Evolutionary conservation across 1,140 invertebrate genomes (phyloP).

Genomic region (Pseudomyrmex gracilis): DNA sequence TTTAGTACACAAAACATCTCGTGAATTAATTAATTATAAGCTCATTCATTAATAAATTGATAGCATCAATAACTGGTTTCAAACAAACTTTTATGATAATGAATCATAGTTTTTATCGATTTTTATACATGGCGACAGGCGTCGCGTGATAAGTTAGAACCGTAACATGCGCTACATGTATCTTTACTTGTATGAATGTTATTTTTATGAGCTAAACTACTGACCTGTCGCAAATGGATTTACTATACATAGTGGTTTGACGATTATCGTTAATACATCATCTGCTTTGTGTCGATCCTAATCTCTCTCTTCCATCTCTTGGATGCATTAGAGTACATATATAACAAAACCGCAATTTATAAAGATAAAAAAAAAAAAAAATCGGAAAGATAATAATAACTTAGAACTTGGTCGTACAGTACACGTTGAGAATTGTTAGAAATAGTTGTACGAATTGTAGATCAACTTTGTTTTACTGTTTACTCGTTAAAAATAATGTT

Average conservation of each 20-base stretch:
- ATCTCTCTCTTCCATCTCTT: not conserved
- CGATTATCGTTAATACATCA: conserved; percentile 6
- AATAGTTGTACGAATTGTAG: not conserved
- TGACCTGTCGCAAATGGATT: conserved; percentile 24
- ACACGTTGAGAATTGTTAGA: not conserved
- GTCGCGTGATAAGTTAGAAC: not conserved
- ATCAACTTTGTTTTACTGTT: not conserved
- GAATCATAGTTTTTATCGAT: not conserved
- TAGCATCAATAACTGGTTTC: not conserved
- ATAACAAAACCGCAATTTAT: not conserved
- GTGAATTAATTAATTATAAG: not conserved
- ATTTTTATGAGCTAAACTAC: conserved; percentile 21
- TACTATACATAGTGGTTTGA: not conserved
- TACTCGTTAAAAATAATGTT: not conserved
- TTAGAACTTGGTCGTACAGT: not conserved
- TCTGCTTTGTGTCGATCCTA: not conserved
- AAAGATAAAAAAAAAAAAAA: not conserved
- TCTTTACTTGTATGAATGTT: not conserved
- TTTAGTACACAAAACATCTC: not conserved
- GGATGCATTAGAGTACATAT: not conserved
- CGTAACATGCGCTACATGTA: not conserved
- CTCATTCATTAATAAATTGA: not conserved
- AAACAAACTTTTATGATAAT: not conserved
- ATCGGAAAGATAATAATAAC: not conserved
- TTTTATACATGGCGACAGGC: not conserved